A percentile compares a stretch with the other conserved stretches of the same genome.
These are phyloP conservation scores for Heteropelma amictum DNA, from an alignment of 2,888 invertebrate species.

Conservation along the genomic window DNA sequence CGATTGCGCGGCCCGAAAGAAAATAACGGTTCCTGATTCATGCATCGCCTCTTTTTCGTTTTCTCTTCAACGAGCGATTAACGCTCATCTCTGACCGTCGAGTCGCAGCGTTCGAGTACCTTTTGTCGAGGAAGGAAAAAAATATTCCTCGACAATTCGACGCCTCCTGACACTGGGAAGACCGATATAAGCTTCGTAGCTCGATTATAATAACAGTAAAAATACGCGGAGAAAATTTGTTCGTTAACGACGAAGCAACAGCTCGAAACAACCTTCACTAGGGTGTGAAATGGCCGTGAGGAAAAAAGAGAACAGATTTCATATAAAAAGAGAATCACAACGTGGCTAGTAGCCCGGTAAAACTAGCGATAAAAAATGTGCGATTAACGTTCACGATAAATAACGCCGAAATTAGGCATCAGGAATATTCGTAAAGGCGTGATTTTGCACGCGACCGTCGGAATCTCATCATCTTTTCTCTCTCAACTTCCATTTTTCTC, in stretches of 20 bases:
- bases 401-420: conserved; percentile 49
- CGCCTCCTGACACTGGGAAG: background rate
- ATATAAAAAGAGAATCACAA: conserved; percentile 65
- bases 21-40: background rate
- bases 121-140: background rate
- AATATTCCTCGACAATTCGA: background rate
- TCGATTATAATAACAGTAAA: background rate
- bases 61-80: background rate
- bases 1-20: background rate
- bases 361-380: conserved; percentile 56
- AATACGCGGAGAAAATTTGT: background rate
- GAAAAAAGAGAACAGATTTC: background rate
- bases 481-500: background rate
- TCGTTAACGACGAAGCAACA: background rate
- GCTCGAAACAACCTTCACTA: conserved; percentile 6
- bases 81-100: background rate
- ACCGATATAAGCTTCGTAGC: background rate
- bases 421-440: conserved; percentile 43
- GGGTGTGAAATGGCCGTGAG: background rate
- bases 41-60: background rate
- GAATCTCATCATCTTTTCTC: conserved; percentile 49
- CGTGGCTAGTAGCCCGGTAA: conserved; percentile 68
- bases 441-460: conserved; percentile 42
- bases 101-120: background rate
- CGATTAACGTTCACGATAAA: conserved; percentile 49